Conservation (phyloP, 2,113 vertebrate species). For the Tinamus guttatus region DNA sequence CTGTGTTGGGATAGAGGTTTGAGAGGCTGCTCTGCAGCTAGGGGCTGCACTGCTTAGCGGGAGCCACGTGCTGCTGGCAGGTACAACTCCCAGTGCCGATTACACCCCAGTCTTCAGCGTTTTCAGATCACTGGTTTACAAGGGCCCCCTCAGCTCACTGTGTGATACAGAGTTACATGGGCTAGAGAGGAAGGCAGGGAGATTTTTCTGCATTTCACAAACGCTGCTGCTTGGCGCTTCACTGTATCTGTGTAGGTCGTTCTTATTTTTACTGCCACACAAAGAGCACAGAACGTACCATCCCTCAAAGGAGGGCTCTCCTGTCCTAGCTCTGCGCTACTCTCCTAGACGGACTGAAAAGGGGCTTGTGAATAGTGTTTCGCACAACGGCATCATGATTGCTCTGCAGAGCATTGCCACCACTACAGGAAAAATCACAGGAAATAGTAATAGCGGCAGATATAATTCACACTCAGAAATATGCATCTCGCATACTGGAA, state of each 20-base stretch:
- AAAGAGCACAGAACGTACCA: not conserved
- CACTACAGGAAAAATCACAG: not conserved
- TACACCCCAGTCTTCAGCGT: not conserved
- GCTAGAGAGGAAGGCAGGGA: not conserved
- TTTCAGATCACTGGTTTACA: not conserved
- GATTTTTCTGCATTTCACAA: not conserved
- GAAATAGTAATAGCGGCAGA: not conserved
- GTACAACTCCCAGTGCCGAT: not conserved
- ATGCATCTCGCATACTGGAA: not conserved
- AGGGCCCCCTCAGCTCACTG: not conserved
- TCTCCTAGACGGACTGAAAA: not conserved
- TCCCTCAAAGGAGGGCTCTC: not conserved
- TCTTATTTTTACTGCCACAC: not conserved
- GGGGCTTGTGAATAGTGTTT: not conserved
- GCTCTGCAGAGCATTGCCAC: not conserved
- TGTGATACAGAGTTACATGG: not conserved
- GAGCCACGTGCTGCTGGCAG: not conserved
- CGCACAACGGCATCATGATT: not conserved
- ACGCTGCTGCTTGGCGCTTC: not conserved
- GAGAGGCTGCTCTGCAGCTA: not conserved
- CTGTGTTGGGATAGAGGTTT: not conserved
- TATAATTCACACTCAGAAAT: not conserved
- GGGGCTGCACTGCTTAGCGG: not conserved
- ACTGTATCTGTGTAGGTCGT: not conserved
- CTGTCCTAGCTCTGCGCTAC: not conserved